Evolutionary conservation across 2,797 vertebrate genomes (phyloP).

Genomic region (Momotus momota): DNA sequence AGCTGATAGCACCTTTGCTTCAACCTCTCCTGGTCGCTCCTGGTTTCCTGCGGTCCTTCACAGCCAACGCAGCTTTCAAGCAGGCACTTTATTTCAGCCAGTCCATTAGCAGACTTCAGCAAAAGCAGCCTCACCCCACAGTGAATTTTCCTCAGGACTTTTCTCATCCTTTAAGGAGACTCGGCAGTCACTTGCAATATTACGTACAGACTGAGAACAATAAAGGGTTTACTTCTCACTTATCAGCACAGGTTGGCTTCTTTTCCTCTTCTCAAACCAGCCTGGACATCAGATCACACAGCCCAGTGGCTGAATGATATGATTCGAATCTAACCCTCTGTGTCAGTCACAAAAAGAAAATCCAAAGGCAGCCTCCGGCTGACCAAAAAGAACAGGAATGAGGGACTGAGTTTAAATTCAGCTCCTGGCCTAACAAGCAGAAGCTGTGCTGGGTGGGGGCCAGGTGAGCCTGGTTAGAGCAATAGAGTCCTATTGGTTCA

Average conservation of each 20-base stretch:
- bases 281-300: fast-evolving
- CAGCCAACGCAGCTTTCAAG: not conserved
- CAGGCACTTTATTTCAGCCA: not conserved
- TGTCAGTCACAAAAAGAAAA: fast-evolving
- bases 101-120: not conserved
- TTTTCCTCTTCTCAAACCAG: not conserved
- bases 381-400: fast-evolving
- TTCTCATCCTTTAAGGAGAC: not conserved
- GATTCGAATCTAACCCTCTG: not conserved
- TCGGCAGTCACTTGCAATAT: not conserved
- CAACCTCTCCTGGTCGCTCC: fast-evolving
- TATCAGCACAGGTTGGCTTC: not conserved
- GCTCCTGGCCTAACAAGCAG: not conserved
- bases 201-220: not conserved
- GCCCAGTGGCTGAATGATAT: fast-evolving
- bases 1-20: not conserved
- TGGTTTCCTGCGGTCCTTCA: fast-evolving
- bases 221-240: not conserved
- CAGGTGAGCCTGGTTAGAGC: not conserved
- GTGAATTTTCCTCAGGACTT: not conserved
- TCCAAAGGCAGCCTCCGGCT: fast-evolving
- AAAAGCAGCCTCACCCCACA: not conserved
- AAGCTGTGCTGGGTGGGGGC: not conserved
- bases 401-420: not conserved
- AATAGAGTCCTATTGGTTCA: fast-evolving